These are phyloP conservation scores for Melinopterus prodromus DNA, from an alignment of 2,888 invertebrate species.

Conservation along the genomic window DNA sequence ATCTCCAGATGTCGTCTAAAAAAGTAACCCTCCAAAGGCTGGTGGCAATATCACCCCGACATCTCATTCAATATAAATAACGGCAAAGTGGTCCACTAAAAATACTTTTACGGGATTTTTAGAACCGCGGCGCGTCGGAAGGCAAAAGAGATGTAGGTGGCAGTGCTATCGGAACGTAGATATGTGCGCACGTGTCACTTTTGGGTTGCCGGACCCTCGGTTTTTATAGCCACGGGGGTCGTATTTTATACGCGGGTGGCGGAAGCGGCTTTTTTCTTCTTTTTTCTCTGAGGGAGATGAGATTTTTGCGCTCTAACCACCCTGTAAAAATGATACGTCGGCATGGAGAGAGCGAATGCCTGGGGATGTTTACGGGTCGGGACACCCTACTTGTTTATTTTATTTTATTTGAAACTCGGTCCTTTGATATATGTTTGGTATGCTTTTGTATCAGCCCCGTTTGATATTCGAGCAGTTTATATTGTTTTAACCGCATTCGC, in stretches of 20 bases:
- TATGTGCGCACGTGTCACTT: neutral
- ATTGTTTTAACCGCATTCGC: no score
- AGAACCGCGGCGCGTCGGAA: neutral
- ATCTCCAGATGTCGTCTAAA: neutral
- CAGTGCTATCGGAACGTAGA: neutral
- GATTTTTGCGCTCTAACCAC: neutral
- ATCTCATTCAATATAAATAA: conserved; percentile 4
- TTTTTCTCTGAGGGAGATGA: neutral
- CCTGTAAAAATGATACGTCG: neutral
- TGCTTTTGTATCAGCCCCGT: neutral
- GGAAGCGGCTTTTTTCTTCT: neutral
- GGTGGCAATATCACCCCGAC: neutral
- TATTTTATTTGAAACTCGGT: neutral
- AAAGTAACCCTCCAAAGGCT: neutral
- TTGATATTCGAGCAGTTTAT: neutral
- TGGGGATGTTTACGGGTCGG: no score
- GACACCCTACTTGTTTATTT: neutral
- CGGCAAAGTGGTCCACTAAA: neutral
- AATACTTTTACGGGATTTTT: neutral
- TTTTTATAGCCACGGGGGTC: neutral
- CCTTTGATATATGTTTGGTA: neutral
- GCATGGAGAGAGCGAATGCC: no score
- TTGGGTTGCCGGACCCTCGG: neutral
- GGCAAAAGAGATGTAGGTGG: no score
- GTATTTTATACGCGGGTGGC: neutral